Evolutionary conservation across 2,113 vertebrate genomes (phyloP).

Genomic region (Calypte anna): DNA sequence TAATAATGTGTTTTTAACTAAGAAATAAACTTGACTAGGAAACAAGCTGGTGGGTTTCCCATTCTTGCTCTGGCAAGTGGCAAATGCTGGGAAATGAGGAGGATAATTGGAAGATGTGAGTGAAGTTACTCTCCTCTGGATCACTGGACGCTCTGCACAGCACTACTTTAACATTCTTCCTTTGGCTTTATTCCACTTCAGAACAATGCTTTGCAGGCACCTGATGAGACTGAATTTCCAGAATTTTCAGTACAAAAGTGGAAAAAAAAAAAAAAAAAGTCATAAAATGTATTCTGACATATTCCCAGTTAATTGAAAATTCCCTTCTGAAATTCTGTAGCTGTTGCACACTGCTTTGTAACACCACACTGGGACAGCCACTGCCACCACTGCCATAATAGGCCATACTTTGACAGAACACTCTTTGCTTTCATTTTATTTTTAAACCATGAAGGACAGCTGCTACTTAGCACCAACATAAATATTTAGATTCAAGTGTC

Average conservation of each 20-base stretch:
- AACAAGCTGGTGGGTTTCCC: not conserved
- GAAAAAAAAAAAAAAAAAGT: not conserved
- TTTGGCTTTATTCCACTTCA: not conserved
- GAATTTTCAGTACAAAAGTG: not conserved
- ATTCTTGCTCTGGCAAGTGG: not conserved
- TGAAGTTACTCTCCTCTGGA: not conserved
- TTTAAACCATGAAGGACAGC: conserved; percentile 37
- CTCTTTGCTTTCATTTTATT: conserved; percentile 33
- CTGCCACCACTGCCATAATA: not conserved
- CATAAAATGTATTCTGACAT: not conserved
- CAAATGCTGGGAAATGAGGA: not conserved
- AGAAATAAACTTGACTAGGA: not conserved
- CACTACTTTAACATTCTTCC: rapidly evolving
- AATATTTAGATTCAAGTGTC: conserved; percentile 17
- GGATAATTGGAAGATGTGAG: not conserved
- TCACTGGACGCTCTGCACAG: not conserved
- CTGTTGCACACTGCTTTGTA: not conserved
- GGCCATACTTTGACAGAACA: not conserved
- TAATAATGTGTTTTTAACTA: not conserved
- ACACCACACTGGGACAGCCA: not conserved
- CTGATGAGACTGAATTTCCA: not conserved
- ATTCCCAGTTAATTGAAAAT: not conserved
- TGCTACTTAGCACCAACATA: conserved; percentile 33
- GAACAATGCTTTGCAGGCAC: not conserved
- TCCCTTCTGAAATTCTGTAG: not conserved